A percentile compares a stretch with the other conserved stretches of the same genome.
Evolutionary conservation across 2,888 invertebrate species (phyloP).

Genomic region (Aelia acuminata): DNA sequence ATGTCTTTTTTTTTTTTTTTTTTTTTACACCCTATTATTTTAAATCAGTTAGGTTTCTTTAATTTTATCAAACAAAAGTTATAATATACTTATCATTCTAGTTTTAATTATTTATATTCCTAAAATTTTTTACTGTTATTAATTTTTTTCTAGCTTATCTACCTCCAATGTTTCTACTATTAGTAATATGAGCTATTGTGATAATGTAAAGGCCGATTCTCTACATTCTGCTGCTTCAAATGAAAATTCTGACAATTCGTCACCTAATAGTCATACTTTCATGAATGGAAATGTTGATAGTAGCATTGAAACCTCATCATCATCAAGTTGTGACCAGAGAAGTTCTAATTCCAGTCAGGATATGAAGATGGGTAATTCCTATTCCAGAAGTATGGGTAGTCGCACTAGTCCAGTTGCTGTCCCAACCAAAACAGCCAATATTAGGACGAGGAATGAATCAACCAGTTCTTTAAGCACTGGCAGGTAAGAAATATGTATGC

Average conservation of each 20-base stretch:
- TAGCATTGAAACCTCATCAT: conserved; percentile 44
- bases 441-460: conserved; percentile 75
- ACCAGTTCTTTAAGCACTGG: conserved; percentile 74
- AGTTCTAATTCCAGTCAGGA: conserved; percentile 42
- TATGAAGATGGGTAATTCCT: conserved; percentile 20
- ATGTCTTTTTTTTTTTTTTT: no score
- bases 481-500: conserved; percentile 66
- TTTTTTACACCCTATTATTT: no score
- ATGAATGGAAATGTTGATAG: conserved; percentile 48
- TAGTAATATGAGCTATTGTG: conserved; percentile 53
- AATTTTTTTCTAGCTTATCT: conserved; percentile 48
- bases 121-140: background rate
- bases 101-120: background rate
- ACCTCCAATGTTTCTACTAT: conserved; percentile 59
- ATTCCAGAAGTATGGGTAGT: conserved; percentile 66
- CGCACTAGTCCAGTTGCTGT: conserved; percentile 78
- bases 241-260: conserved; percentile 46
- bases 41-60: no score
- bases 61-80: no score
- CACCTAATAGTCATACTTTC: conserved; percentile 12
- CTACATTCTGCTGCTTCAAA: conserved; percentile 13
- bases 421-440: conserved; percentile 71
- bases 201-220: conserved; percentile 37
- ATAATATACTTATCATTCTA: background rate
- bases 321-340: conserved; percentile 49